Evolutionary conservation across 2,888 invertebrate genomes (phyloP).

Genomic region (Celastrina argiolus): DNA sequence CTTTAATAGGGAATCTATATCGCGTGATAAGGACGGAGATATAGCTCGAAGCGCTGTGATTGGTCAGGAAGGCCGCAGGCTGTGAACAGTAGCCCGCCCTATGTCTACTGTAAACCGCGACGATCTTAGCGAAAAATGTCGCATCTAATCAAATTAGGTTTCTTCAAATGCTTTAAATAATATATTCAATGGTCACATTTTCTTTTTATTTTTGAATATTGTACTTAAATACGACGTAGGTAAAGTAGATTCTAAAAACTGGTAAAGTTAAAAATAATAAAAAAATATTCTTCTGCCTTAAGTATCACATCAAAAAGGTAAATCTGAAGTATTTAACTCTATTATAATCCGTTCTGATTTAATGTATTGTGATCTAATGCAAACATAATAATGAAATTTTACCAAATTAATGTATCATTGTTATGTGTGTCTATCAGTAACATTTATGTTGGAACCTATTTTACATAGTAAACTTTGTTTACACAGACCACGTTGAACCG

Average conservation of each 20-base stretch:
- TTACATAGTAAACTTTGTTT: not conserved
- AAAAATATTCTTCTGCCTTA: too few relatives aligned
- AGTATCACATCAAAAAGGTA: too few relatives aligned
- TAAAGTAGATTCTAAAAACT: too few relatives aligned
- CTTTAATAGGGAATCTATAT: constrained; percentile 46
- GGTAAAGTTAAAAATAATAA: too few relatives aligned
- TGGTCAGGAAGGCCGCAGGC: constrained; percentile 79
- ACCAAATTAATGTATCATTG: too few relatives aligned
- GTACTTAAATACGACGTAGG: not conserved
- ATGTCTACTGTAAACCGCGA: constrained; percentile 75
- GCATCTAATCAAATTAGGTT: constrained; percentile 41
- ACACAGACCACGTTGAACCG: too few relatives aligned
- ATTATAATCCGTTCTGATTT: too few relatives aligned
- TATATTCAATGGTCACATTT: not conserved
- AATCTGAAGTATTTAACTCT: too few relatives aligned
- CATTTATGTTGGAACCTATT: too few relatives aligned
- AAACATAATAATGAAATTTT: too few relatives aligned
- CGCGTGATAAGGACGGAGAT: constrained; percentile 53
- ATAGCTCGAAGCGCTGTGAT: constrained; percentile 78
- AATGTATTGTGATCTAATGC: too few relatives aligned
- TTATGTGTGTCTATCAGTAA: too few relatives aligned
- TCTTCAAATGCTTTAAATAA: constrained; percentile 9
- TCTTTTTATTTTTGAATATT: not conserved
- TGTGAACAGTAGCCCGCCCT: constrained; percentile 79
- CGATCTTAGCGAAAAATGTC: constrained; percentile 51